phyloP scores from a whole-genome alignment of 2,888 invertebrate genomes.

The Venusia cambrica region DNA sequence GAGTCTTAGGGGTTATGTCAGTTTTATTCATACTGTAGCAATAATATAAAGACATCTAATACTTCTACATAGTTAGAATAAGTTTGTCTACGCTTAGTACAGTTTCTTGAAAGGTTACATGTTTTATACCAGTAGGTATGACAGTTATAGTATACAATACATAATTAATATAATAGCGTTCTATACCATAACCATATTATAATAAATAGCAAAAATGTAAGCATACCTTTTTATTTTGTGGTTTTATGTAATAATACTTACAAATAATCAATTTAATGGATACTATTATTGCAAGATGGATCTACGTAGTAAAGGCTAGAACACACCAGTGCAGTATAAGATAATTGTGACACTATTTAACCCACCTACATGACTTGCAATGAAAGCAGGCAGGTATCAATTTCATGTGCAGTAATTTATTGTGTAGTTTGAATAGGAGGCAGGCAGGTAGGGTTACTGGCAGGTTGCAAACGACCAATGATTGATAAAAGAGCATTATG shows the following conservation, averaged over 20 bases:
- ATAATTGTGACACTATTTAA: not conserved
- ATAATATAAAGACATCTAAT: no score
- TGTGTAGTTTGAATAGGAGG: slow-evolving; percentile 14
- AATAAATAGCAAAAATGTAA: no score
- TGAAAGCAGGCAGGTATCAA: slow-evolving; percentile 12
- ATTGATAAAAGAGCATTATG: slow-evolving; percentile 54
- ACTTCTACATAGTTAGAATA: no score
- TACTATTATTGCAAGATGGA: no score
- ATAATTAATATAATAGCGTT: no score
- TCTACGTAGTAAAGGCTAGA: slow-evolving; percentile 1
- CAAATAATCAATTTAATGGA: not conserved
- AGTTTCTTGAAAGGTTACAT: no score
- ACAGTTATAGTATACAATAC: no score
- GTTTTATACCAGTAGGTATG: no score
- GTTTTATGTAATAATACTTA: slow-evolving; percentile 1
- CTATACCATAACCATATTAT: no score
- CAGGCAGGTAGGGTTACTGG: slow-evolving; percentile 25
- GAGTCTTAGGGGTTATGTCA: no score
- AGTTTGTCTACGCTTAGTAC: no score
- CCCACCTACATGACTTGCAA: slow-evolving; percentile 12
- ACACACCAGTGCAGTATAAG: not conserved
- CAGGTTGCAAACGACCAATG: slow-evolving; percentile 37
- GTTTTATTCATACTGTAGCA: no score
- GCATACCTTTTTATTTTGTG: not conserved
- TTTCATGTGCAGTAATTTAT: slow-evolving; percentile 16